These are phyloP conservation scores for Atethmia centrago DNA, from an alignment of 2,888 invertebrate genomes.

Conservation along the genomic window DNA sequence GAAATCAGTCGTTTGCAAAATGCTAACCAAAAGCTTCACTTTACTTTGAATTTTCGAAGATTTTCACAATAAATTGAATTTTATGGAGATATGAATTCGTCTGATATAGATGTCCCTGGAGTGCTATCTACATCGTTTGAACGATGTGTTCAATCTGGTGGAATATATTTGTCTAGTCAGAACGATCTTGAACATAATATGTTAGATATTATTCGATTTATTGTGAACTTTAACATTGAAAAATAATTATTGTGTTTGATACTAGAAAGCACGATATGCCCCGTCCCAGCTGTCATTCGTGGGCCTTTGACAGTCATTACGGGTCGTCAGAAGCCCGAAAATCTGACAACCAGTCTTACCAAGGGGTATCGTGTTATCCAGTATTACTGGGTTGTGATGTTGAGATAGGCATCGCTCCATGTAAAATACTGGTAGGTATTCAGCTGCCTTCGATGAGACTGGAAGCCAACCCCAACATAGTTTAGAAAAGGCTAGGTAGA, in stretches of 20 bases:
- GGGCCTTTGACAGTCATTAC: no score
- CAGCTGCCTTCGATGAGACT: no score
- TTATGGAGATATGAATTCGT: constrained; percentile 15
- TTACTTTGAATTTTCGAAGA: not conserved
- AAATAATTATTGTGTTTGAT: not conserved
- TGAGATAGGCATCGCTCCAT: no score
- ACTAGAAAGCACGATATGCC: no score
- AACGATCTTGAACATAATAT: not conserved
- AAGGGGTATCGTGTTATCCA: no score
- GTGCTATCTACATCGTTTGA: not conserved
- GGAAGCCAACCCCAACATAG: no score
- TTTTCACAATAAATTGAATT: constrained; percentile 21
- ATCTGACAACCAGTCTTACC: no score
- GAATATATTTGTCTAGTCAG: constrained; percentile 4
- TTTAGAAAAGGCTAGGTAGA: no score
- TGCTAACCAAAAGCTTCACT: not conserved
- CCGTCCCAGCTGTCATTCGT: no score
- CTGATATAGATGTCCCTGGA: not conserved
- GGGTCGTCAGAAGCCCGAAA: no score
- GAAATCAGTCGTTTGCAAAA: not conserved
- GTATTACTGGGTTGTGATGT: no score
- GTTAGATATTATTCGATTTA: constrained; percentile 2
- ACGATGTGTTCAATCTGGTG: constrained; percentile 7
- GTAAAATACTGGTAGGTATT: no score
- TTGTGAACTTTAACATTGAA: not conserved